A percentile compares a stretch with the other conserved stretches of the same genome.
Evolutionary conservation across 2,113 vertebrate species (phyloP).

Genomic region (Perccottus glenii): DNA sequence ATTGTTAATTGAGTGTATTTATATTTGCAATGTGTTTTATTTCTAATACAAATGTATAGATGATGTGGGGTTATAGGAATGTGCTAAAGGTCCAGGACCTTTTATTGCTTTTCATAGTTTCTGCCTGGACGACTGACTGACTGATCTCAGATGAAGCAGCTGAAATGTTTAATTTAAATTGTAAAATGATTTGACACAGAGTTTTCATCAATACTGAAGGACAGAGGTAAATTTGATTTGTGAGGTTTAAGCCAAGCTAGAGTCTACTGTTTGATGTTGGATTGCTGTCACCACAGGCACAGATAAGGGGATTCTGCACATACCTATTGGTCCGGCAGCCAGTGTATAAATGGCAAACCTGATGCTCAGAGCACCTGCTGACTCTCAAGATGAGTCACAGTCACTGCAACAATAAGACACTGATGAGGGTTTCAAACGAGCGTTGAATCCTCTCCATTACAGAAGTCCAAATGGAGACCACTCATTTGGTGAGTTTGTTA

Average conservation of each 20-base stretch:
- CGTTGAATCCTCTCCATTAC: constrained; percentile 3
- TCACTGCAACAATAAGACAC: constrained; percentile 7
- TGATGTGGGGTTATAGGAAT: no score
- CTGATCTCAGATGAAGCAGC: neutral
- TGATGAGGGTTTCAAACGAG: neutral
- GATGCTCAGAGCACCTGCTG: constrained; percentile 23
- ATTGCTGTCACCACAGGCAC: constrained; percentile 73
- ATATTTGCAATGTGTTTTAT: no score
- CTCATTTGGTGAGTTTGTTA: constrained; percentile 61
- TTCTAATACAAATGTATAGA: no score
- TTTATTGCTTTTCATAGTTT: neutral
- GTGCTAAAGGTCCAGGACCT: neutral
- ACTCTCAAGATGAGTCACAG: constrained; percentile 34
- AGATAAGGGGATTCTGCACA: constrained; percentile 84
- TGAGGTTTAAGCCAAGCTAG: constrained; percentile 48
- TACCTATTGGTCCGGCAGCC: constrained; percentile 66
- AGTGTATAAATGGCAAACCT: constrained; percentile 71
- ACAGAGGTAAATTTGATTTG: constrained; percentile 58
- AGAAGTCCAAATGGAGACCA: constrained; percentile 39
- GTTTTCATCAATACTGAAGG: constrained; percentile 47
- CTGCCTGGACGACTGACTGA: neutral
- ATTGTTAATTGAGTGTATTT: neutral
- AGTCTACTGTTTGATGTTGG: constrained; percentile 76
- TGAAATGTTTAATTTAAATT: constrained; percentile 41
- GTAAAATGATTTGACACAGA: constrained; percentile 39